Base-by-base conservation (phyloP, 2,113 vertebrate genomes). In the Gobio gobio region DNA sequence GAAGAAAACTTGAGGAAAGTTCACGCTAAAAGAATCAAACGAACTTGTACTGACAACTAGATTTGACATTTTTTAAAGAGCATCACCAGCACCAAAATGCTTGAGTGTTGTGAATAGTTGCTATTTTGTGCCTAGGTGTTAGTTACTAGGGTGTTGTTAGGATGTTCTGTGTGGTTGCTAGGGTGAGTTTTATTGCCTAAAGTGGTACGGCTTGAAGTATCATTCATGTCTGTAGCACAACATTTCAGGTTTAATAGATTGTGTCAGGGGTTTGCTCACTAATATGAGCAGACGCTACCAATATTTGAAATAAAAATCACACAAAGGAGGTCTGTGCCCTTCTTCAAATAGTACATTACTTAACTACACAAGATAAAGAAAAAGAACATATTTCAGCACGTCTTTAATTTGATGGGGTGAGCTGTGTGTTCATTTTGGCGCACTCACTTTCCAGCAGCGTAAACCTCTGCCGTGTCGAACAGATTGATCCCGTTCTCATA, bases 401-500 rank as follows among this genome's bases (percentile, higher is more conserved):
- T 54, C 51, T 59, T 14, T 24, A 24, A 29, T 24, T 22, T 64
- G 47, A 47, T 47, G 47, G 76, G 51, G 74, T 78, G 20, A 63
- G 61, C 29, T 59, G 56, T 5, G 26, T 45, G 70, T n/a, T 12
- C 64, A 70, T 74, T 83, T 68, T 86, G 82, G 87, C 51, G 72
- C 90, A 99, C 98, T 89, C 94, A 99, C 98, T 99, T 99, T 89
- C 98, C 97, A 0, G 98, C 97, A 0, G 98, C 98, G 2, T 99
- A 99, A 91, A 99, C 98, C 87, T 99, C 98, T 0, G 98, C 98
- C 0, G 98, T 99, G 91, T 99, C 98, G 16, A 99, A 99, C 90
- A 99, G 97, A 95, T 99, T 99, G 94, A 99, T 99, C 92, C 98
- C 98, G 0, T 99, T 99, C 93, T 99, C 98, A 1, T 99, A 99